Evolutionary conservation across 2,797 vertebrate genomes (phyloP), one percentile per base, ranked within the genome.

Genomic region (Anabas testudineus): DNA sequence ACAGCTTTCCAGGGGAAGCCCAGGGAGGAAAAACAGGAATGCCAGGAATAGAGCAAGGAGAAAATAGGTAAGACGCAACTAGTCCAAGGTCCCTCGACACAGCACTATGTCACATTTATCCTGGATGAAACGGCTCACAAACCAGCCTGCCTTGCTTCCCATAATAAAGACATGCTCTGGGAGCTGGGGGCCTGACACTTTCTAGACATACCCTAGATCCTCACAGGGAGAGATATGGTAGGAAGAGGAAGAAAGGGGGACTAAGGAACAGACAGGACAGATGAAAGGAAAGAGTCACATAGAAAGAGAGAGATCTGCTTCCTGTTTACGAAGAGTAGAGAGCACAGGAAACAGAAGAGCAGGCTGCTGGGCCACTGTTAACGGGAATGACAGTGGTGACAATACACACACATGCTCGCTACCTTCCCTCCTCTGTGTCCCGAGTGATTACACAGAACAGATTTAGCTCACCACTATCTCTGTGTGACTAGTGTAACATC

Each of bases 291-390:
- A 45, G 53, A 67, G 63, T 59, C 71, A 59, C 48, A 58, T 61
- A 57, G 59, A 80, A 58, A 84, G 63, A 75, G 49, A 86, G 43
- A 79, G 66, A 90, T 68, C 71, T 81, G 82, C 77, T 87, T 92
- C 89, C 84, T 93, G 90, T 93, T 92, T 90, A 92, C 71, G 14
- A 53, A 80, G 45, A 64, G 69, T 55, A 65, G 45, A 84, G 80
- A 86, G 84, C 60, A 80, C 84, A 88, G 87, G 88, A 88, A 84
- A 80, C 59, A 52, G 67, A 74, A 61, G 81, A 79, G 79, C 78
- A 74, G 80, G 79, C 59, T 30, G 39, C 64, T 34, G 41, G 60
- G 75, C 58, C 39, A 41, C 62, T 34, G 51, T 39, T 59, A 74
- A 39, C 61, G 22, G 61, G 52, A 41, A 59, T 67, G 62, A 74